phyloP scores from a whole-genome alignment of 2,797 vertebrate genomes.

The Cryptoblepharus egeriae region DNA sequence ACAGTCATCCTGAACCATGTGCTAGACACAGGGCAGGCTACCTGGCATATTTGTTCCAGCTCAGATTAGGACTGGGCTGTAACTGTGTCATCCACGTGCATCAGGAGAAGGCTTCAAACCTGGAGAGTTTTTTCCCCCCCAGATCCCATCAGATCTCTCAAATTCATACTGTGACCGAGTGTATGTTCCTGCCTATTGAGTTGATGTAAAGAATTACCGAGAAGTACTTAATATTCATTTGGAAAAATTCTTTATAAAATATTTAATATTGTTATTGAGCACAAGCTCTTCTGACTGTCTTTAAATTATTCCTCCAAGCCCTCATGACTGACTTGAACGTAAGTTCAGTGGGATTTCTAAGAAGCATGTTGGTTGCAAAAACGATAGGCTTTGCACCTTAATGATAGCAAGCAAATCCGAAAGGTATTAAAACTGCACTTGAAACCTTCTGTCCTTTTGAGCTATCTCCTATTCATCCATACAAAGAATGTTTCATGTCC shows the following conservation, averaged over 20 bases:
- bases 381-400: neutral
- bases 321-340: neutral
- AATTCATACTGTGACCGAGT: neutral
- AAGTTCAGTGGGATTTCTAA: neutral
- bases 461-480: conserved; percentile 42
- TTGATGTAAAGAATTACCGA: neutral
- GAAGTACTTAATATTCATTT: neutral
- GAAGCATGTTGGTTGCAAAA: neutral
- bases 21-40: too few relatives aligned
- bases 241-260: neutral
- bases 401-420: neutral
- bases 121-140: neutral
- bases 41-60: too few relatives aligned
- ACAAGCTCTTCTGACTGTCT: neutral
- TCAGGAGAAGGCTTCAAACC: neutral
- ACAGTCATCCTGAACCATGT: too few relatives aligned
- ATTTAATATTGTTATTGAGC: neutral
- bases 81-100: neutral
- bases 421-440: neutral
- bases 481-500: conserved; percentile 41
- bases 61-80: too few relatives aligned
- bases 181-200: neutral
- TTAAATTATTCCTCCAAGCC: neutral
- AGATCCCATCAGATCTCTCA: neutral
- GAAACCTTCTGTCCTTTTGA: conserved; percentile 20